Base-by-base conservation (phyloP, 2,888 invertebrate species). In the Vanessa cardui region DNA sequence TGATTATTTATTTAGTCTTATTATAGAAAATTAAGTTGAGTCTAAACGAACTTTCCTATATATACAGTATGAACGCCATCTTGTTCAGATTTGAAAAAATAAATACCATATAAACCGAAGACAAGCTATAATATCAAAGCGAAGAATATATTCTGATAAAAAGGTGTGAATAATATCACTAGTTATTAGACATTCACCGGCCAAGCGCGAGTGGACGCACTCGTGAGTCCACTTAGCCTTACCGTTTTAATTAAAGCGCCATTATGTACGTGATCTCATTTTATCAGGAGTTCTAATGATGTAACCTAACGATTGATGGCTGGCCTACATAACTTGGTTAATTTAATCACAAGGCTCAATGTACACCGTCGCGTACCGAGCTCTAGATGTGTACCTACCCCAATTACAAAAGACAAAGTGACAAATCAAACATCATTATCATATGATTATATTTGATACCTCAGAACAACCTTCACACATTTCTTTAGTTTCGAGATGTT, bases 271-370 rank as follows among this genome's bases (percentile, higher is more conserved):
- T 82, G 82, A 80, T 84, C 81, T 80, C 80, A 80, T 83, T 84
- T 72, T 66, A 73, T 50, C 67, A 72, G 62, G 64, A 64, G 67
- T 69, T 72, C 72, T 78, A 80, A 80, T 75, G 77, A 78, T 74
- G 72, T 80, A 80, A 80, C 77, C 76, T 75, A 76, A 81, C 85
- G 87, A 87, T 82, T 85, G 85, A 86, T 86, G 82, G 78, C 73
- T 78, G 80, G 82, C 76, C 77, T 71, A 76, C 73, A 76, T 77
- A 73, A 75, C 78, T 68, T 64, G 52, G 72, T 75, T 77, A 73
- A 74, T 77, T 73, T 76, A 76, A 77, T 75, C 76, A 74, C 69
- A 66, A 66, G 68, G 18, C 65, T 65, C 68, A 50, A 68, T 71
- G 66, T 68, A 68, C 66, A 60, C 66, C 61, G 63, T 70, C 64